Evolutionary conservation across 2,888 invertebrate species (phyloP).

Genomic region (Polylopha cassiicola): DNA sequence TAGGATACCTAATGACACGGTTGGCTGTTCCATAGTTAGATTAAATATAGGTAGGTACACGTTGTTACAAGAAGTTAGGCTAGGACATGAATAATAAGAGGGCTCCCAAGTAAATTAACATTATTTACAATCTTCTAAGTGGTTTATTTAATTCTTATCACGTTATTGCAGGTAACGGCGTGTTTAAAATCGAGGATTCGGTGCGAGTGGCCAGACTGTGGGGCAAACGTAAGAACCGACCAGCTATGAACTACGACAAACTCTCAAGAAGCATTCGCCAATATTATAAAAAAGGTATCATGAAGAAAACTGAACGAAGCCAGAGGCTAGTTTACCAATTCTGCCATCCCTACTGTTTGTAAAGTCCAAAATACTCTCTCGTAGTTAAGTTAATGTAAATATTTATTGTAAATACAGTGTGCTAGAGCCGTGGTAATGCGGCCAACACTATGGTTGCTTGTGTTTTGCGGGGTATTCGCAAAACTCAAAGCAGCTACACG

Average conservation of each 20-base stretch:
- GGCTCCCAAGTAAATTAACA: too few relatives aligned
- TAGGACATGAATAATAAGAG: too few relatives aligned
- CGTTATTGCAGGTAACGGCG: slow-evolving; percentile 82
- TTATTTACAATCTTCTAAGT: too few relatives aligned
- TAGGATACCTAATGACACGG: too few relatives aligned
- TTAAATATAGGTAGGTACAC: too few relatives aligned
- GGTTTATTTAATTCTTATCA: slow-evolving; percentile 58
- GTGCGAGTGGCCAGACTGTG: slow-evolving; percentile 97
- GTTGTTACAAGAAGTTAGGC: too few relatives aligned
- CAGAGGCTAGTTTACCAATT: slow-evolving; percentile 99
- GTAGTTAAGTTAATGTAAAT: slow-evolving; percentile 32
- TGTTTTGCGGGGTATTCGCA: slow-evolving; percentile 50
- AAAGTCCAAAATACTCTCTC: slow-evolving; percentile 46
- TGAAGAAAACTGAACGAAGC: slow-evolving; percentile 99
- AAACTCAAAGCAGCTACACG: slow-evolving; percentile 53
- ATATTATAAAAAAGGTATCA: slow-evolving; percentile 99
- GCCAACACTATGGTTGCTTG: slow-evolving; percentile 51
- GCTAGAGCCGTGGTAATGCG: slow-evolving; percentile 72
- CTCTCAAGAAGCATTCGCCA: slow-evolving; percentile 97
- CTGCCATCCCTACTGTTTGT: slow-evolving; percentile 95
- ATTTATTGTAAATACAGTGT: slow-evolving; percentile 44
- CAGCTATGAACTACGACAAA: slow-evolving; percentile 99
- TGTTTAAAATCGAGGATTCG: slow-evolving; percentile 99
- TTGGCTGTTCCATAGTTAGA: too few relatives aligned
- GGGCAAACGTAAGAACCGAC: slow-evolving; percentile 98